Percentiles rank a stretch among this genome's conserved stretches.
These are phyloP conservation scores for Ryuthela nishihirai DNA, from an alignment of 2,888 invertebrate species.

Conservation along the genomic window DNA sequence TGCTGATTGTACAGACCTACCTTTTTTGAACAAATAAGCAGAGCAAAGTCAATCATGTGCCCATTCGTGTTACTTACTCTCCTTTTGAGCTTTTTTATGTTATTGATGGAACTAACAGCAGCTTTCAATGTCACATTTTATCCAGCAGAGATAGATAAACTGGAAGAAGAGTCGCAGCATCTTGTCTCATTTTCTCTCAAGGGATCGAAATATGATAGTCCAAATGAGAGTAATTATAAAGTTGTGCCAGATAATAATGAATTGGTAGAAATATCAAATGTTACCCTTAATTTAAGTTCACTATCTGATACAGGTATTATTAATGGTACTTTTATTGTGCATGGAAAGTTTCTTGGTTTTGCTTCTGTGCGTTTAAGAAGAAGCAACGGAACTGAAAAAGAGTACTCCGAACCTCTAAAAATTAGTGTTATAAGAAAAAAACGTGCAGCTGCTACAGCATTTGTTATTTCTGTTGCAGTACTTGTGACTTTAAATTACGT, in stretches of 20 bases:
- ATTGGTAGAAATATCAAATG: slow-evolving; percentile 20
- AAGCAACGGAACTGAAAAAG: slow-evolving; percentile 14
- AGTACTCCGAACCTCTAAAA: slow-evolving; percentile 11
- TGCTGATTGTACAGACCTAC: too few species aligned
- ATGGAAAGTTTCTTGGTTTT: slow-evolving; percentile 40
- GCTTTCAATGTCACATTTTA: slow-evolving; percentile 38
- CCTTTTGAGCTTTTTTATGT: slow-evolving; percentile 34
- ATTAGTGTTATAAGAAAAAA: slow-evolving; percentile 35
- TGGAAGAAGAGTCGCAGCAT: slow-evolving; percentile 12
- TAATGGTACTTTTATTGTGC: slow-evolving; percentile 36
- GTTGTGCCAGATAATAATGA: slow-evolving; percentile 14
- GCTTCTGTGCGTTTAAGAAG: slow-evolving; percentile 23
- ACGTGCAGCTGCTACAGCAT: slow-evolving; percentile 30
- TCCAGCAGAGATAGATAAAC: slow-evolving; percentile 14
- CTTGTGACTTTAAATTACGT: slow-evolving; percentile 77
- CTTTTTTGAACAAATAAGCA: not conserved
- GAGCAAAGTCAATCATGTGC: slow-evolving; percentile 28
- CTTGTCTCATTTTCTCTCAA: slow-evolving; percentile 13
- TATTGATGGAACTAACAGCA: slow-evolving; percentile 38
- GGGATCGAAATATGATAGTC: not conserved
- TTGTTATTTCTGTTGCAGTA: slow-evolving; percentile 58
- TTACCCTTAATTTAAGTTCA: too few species aligned
- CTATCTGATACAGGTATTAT: slow-evolving; percentile 5
- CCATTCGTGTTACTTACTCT: slow-evolving; percentile 39
- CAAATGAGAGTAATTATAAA: slow-evolving; percentile 12